Evolutionary conservation across 2,797 vertebrate genomes (phyloP), one percentile per base, ranked within the genome.

Genomic region (Alosa sapidissima): DNA sequence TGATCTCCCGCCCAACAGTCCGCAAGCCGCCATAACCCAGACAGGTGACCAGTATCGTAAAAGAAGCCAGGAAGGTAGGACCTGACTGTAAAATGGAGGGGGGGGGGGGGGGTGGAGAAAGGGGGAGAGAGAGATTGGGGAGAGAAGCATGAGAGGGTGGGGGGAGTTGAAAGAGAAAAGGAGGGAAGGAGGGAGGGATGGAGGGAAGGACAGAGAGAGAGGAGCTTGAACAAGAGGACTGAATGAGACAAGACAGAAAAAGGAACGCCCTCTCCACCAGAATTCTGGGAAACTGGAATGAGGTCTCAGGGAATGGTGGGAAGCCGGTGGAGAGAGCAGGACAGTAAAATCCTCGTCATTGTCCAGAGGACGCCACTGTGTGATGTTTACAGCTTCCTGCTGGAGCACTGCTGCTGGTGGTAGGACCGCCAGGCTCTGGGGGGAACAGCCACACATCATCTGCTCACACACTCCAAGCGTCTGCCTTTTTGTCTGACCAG

Each of bases 331-430:
- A 89, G 68, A 60, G 83, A 81, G 81, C 36, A 86, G 45, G 45
- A 81, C 55, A 87, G 54, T 86, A 81, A 86, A 82, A 21, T 65
- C 81, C 82, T 87, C 78, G 87, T 72, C 86, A 88, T 89, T 88
- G 86, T 89, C 87, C 84, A 75, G 84, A 82, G 84, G 84, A 86
- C 89, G 87, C 88, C 62, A 55, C 45, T 65, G 86, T 90, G 88
- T 86, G 85, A 90, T 84, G 87, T 90, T 90, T 88, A 90, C 87
- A 88, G 84, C 89, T 87, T 90, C 87, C 89, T 87, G 86, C 81
- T 87, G 54, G 84, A 87, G 82, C 75, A 41, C 81, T 82, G 47
- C 62, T 21, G 72, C 72, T 78, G 72, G 28, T 78, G 36, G 7
- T 47, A 47, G 72, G 13, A 8, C 68, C 3, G 36, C 3, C 5